Conservation (phyloP, 2,113 vertebrate species). For the Dermatemys mawii region DNA sequence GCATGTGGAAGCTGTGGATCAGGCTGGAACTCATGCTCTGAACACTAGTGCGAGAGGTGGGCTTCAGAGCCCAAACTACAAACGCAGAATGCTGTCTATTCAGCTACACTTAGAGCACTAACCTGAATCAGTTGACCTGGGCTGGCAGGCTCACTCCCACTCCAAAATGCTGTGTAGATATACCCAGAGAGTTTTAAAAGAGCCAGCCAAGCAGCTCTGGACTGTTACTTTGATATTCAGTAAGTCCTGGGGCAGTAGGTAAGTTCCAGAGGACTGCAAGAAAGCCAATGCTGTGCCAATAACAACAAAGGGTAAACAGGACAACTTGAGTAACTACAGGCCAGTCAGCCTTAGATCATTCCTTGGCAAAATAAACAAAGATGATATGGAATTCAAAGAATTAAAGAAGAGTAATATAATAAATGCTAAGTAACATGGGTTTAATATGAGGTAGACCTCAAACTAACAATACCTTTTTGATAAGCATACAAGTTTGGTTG, state of each 20-base stretch:
- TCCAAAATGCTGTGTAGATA: too few relatives aligned
- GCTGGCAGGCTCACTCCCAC: too few relatives aligned
- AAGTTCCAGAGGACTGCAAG: slow-evolving; percentile 42
- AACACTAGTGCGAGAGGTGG: too few relatives aligned
- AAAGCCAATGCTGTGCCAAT: not conserved
- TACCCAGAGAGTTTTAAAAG: slow-evolving; percentile 4
- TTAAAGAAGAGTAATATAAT: not conserved
- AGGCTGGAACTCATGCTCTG: too few relatives aligned
- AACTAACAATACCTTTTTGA: not conserved
- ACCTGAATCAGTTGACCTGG: too few relatives aligned
- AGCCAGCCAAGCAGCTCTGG: slow-evolving; percentile 1
- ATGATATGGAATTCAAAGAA: not conserved
- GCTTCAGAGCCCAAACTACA: too few relatives aligned
- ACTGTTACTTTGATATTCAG: slow-evolving; percentile 20
- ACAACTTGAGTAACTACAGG: not conserved
- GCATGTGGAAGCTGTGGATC: too few relatives aligned
- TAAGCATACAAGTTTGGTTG: not conserved
- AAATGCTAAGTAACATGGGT: not conserved
- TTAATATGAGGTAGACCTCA: not conserved
- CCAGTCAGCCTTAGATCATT: not conserved
- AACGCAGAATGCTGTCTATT: too few relatives aligned
- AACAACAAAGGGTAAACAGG: slow-evolving; percentile 25
- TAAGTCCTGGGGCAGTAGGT: not conserved
- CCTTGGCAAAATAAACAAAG: not conserved
- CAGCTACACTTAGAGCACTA: too few relatives aligned